Base-by-base conservation (phyloP, 2,113 vertebrate genomes). In the Epinephelus cyanopodus region DNA sequence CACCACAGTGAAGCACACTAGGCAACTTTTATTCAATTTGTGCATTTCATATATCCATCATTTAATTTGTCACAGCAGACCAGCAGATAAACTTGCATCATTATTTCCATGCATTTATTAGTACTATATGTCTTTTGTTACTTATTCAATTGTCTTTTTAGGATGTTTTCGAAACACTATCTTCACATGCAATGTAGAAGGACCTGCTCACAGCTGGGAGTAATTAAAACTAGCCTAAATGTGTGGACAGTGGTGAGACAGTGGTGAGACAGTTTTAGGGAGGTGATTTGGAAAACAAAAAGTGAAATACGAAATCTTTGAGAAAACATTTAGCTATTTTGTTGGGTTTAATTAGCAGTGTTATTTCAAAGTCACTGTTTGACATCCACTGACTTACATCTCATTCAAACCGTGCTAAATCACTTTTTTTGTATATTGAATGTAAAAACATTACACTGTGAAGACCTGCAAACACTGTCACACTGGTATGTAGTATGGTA, bases 141-240 rank as follows among this genome's bases (percentile, higher is more conserved):
- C 11, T 45, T 54, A 15, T 21, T 19, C 7, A 39, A 52, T 23
- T 19, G 12, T 37, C 19, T 23, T 61, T 56, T 33, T 15, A 13
- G 4, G 1, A 64, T 56, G 17, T 54, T 23, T 27, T 13, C 0
- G 1, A 37, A 25, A 66, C 21, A 39, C 4, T 8, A 3, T 3
- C 50, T 25, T 37, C 23, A 27, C 10, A 42, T 52, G 42, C n/a
- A 68, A 25, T 48, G 19, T 9, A 52, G 15, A 50, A 52, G 9
- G 27, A 67, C 14, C 39, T 37, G 45, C 14, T 66, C 47, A 42
- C 73, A 56, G 61, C 76, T 77, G 56, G 65, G 71, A 53, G 76
- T 58, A 69, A 69, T 69, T 65, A 0, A 69, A 74, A 68, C 25
- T 6, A 37, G 6, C 33, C 33, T 45, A 63, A 57, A 17, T 33